Percentiles rank a stretch among this genome's conserved stretches.
Evolutionary conservation across 2,797 vertebrate species (phyloP).

Genomic region (Fratercula arctica): DNA sequence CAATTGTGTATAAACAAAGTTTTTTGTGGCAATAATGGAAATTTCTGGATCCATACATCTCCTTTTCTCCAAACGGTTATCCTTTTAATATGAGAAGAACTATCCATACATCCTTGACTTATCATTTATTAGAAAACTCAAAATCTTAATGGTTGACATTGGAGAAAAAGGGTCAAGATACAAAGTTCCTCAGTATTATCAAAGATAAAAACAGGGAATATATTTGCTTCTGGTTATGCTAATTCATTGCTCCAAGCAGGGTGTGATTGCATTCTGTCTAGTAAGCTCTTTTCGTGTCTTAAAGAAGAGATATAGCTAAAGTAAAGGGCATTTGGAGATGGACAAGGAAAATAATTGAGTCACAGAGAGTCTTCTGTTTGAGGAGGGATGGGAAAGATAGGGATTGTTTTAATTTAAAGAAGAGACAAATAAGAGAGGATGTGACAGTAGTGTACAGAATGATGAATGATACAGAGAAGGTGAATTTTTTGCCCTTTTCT

Average conservation of each 20-base stretch:
- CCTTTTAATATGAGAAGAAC: neutral
- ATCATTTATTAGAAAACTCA: neutral
- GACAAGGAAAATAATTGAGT: conserved; percentile 42
- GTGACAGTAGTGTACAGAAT: neutral
- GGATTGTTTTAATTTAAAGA: conserved; percentile 44
- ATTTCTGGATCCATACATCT: neutral
- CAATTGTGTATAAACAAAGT: neutral
- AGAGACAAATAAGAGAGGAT: conserved; percentile 21
- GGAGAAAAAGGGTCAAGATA: neutral
- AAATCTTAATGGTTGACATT: neutral
- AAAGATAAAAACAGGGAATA: neutral
- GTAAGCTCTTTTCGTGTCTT: neutral
- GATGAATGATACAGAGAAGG: conserved; percentile 24
- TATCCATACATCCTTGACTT: neutral
- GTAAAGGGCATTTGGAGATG: conserved; percentile 30
- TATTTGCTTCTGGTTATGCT: conserved; percentile 34
- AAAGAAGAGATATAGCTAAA: conserved; percentile 10
- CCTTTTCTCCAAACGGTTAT: neutral
- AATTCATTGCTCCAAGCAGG: conserved; percentile 2
- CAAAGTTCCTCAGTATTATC: neutral
- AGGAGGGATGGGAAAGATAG: conserved; percentile 22
- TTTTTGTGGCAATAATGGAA: neutral
- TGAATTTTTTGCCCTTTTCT: neutral
- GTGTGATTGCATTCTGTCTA: conserved; percentile 8
- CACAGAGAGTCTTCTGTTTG: conserved; percentile 23